phyloP scores from a whole-genome alignment of 1,140 invertebrate species.

The Drosophila melanogaster region DNA sequence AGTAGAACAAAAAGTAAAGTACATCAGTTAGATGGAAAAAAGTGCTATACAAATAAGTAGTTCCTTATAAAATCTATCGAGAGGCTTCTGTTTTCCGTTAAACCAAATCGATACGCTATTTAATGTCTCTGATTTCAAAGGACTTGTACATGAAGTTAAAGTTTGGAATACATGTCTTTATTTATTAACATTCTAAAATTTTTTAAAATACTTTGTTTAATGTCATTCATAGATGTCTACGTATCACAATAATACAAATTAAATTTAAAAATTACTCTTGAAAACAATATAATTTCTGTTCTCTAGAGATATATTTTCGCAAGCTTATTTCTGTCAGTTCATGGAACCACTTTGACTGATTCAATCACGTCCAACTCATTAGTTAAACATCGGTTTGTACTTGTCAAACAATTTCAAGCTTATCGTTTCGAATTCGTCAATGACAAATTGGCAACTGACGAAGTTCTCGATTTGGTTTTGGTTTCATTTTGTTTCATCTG shows the following conservation, averaged over 20 bases:
- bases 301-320: no score
- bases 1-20: slow-evolving; percentile 32
- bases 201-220: no score
- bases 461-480: slow-evolving; percentile 38
- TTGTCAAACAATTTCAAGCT: slow-evolving; percentile 40
- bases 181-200: no score
- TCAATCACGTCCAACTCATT: slow-evolving; percentile 38
- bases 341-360: slow-evolving; percentile 13
- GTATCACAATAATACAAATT: background rate
- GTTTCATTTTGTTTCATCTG: slow-evolving; percentile 39
- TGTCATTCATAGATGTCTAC: no score
- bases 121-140: background rate
- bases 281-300: no score
- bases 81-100: slow-evolving; percentile 25
- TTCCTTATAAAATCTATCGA: slow-evolving; percentile 18
- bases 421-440: slow-evolving; percentile 15
- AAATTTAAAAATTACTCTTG: no score
- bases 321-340: no score
- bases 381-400: slow-evolving; percentile 43
- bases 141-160: background rate
- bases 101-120: slow-evolving; percentile 7
- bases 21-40: slow-evolving; percentile 27
- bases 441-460: slow-evolving; percentile 23
- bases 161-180: background rate
- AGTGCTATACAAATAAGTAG: slow-evolving; percentile 33